Evolutionary conservation across 2,113 vertebrate species (phyloP).

Genomic region (Platysteira castanea): DNA sequence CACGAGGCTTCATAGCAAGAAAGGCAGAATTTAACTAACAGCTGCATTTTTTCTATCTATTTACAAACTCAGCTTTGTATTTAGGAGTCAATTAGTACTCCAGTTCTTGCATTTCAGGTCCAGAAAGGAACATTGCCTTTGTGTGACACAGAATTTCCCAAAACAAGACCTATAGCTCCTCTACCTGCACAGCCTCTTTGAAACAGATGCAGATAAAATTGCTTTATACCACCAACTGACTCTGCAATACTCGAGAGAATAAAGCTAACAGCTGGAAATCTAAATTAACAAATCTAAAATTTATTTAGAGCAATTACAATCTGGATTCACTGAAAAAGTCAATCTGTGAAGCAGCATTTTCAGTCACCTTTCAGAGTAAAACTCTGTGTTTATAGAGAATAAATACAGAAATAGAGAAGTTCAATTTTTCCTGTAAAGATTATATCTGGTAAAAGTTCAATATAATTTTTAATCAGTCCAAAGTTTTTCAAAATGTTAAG

Average conservation of each 20-base stretch:
- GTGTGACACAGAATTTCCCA: background rate
- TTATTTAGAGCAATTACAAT: background rate
- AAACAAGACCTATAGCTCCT: background rate
- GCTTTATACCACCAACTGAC: background rate
- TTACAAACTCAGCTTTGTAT: background rate
- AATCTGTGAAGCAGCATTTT: background rate
- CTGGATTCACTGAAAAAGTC: background rate
- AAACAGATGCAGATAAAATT: background rate
- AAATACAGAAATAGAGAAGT: background rate
- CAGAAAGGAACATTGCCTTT: background rate
- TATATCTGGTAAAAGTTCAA: background rate
- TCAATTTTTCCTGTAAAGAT: background rate
- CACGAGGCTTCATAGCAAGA: background rate
- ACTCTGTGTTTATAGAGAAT: background rate
- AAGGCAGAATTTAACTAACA: background rate
- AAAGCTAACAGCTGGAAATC: background rate
- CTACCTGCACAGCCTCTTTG: background rate
- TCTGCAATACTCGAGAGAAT: background rate
- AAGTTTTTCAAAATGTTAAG: background rate
- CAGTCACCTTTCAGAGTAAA: background rate
- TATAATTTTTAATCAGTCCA: background rate
- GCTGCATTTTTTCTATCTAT: background rate
- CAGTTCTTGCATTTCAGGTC: background rate
- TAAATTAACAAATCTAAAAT: background rate
- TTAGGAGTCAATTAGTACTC: background rate